These are phyloP conservation scores for Diprion similis DNA, from an alignment of 1,140 invertebrate species.

Conservation along the genomic window DNA sequence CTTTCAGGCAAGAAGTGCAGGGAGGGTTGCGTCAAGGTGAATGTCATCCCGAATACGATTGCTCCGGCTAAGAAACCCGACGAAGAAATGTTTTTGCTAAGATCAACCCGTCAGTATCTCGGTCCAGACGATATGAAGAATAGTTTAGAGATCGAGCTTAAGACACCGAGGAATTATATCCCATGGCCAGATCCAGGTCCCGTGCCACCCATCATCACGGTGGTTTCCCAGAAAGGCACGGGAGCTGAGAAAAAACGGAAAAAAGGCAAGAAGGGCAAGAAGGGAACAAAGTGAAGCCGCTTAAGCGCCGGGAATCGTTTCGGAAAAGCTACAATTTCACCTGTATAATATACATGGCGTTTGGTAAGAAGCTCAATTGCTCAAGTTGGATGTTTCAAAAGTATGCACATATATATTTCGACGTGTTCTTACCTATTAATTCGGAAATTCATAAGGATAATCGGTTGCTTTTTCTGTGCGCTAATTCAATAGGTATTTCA, in stretches of 20 bases:
- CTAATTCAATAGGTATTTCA: too few species aligned
- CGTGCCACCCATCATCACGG: constrained; percentile 33
- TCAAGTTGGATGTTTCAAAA: neutral
- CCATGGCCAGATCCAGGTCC: constrained; percentile 36
- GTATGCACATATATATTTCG: neutral
- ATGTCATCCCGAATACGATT: constrained; percentile 33
- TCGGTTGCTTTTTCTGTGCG: too few species aligned
- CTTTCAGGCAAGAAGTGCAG: constrained; percentile 32
- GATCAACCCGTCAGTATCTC: constrained; percentile 34
- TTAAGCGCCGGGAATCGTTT: too few species aligned
- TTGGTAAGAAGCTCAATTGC: neutral
- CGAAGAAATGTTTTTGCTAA: constrained; percentile 42
- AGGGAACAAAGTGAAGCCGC: neutral
- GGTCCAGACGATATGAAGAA: constrained; percentile 33
- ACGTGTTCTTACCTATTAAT: too few species aligned
- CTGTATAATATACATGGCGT: neutral
- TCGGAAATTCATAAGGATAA: too few species aligned
- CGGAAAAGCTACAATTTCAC: too few species aligned
- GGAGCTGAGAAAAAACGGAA: constrained; percentile 8
- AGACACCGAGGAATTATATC: constrained; percentile 48
- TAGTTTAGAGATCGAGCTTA: constrained; percentile 47
- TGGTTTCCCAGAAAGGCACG: constrained; percentile 26
- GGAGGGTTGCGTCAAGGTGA: constrained; percentile 37
- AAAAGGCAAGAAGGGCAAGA: constrained; percentile 10
- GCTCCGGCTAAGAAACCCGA: constrained; percentile 36